phyloP scores from a whole-genome alignment of 2,888 invertebrate species.

The Micoletzkya japonica region DNA sequence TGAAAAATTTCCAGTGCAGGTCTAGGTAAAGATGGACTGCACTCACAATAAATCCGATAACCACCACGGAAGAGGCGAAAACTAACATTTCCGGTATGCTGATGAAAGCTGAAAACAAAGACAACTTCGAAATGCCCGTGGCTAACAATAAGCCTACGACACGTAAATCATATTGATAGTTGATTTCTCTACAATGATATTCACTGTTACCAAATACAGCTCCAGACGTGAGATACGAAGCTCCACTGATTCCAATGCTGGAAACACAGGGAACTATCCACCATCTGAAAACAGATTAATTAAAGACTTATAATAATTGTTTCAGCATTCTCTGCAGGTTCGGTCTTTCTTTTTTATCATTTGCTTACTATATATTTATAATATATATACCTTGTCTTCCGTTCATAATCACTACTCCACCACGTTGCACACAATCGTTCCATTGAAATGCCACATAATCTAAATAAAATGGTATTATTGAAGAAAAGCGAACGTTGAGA shows the following conservation, averaged over 20 bases:
- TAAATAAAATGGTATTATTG: not conserved
- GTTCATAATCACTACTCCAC: conserved; percentile 19
- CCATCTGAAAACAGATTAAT: conserved; percentile 2
- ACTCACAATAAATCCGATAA: conserved; percentile 13
- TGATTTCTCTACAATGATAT: not conserved
- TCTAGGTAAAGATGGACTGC: too few species aligned
- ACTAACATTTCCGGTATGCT: not conserved
- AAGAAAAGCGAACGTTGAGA: too few species aligned
- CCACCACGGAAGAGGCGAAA: not conserved
- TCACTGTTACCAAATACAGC: conserved; percentile 1
- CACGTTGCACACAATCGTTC: conserved; percentile 19
- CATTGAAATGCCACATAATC: conserved; percentile 1
- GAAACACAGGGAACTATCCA: conserved; percentile 17
- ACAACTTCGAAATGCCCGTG: too few species aligned
- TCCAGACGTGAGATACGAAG: not conserved
- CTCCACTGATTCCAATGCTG: not conserved
- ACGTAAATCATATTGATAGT: too few species aligned
- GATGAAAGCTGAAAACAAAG: not conserved
- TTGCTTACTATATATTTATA: not conserved
- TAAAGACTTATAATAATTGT: not conserved
- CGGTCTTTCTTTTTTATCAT: not conserved
- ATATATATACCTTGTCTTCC: conserved; percentile 8
- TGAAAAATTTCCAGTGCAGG: too few species aligned
- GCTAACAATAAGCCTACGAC: too few species aligned
- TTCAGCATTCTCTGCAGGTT: not conserved